A percentile compares a stretch with the other conserved stretches of the same genome.
Evolutionary conservation across 2,797 vertebrate species (phyloP).

Genomic region (Gastrophryne carolinensis): DNA sequence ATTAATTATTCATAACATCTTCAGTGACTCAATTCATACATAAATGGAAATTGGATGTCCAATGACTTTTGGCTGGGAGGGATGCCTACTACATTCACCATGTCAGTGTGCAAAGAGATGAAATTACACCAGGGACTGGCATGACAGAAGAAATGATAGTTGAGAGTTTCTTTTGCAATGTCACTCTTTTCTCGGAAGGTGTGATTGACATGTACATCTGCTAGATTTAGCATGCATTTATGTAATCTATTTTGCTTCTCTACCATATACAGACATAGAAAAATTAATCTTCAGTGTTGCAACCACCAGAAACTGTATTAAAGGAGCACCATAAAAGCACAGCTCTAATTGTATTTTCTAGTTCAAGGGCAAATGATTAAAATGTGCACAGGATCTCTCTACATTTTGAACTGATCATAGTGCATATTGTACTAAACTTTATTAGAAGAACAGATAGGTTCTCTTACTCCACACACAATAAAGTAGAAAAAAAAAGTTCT

Average conservation of each 20-base stretch:
- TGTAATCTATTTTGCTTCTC: constrained; percentile 57
- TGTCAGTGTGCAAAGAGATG: constrained; percentile 50
- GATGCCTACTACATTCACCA: constrained; percentile 63
- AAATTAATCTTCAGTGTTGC: constrained; percentile 6
- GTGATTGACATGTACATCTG: constrained; percentile 70
- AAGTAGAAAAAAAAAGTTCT: too few species aligned
- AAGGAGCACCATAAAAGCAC: too few species aligned
- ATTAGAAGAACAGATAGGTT: too few species aligned
- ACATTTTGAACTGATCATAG: too few species aligned
- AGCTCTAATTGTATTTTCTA: too few species aligned
- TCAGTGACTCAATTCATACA: constrained; percentile 5
- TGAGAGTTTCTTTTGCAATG: constrained; percentile 60
- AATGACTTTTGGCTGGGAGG: constrained; percentile 45
- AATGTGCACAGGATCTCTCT: too few species aligned
- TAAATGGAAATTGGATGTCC: constrained; percentile 1
- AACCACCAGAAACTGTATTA: neutral
- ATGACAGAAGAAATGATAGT: neutral
- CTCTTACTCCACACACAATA: too few species aligned
- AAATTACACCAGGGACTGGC: constrained; percentile 60
- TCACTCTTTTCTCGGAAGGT: constrained; percentile 71
- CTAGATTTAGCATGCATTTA: constrained; percentile 40
- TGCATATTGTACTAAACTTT: too few species aligned
- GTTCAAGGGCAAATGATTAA: too few species aligned
- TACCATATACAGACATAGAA: constrained; percentile 62
- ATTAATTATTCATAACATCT: neutral